Conservation (phyloP, 2,888 invertebrate genomes). For the Kuschelorhynchus macadamiae region DNA sequence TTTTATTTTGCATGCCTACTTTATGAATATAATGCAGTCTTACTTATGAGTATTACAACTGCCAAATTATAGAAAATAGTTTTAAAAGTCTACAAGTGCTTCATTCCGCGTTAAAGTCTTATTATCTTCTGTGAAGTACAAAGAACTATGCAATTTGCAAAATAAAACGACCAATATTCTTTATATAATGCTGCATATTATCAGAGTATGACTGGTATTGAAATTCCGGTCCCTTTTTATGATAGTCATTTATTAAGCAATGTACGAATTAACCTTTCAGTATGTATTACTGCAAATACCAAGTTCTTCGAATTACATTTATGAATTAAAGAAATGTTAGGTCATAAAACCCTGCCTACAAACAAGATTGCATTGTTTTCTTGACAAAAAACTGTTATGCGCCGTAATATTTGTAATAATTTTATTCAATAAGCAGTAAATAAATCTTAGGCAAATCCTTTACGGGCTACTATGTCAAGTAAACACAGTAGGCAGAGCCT, state of each 20-base stretch:
- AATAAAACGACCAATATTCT: too few relatives aligned
- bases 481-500: not conserved
- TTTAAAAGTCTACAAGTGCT: too few relatives aligned
- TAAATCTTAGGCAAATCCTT: slow-evolving; percentile 11
- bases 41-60: too few relatives aligned
- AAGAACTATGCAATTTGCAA: too few relatives aligned
- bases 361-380: slow-evolving; percentile 21
- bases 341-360: slow-evolving; percentile 23
- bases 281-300: slow-evolving; percentile 7
- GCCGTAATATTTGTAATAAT: not conserved
- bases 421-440: slow-evolving; percentile 4
- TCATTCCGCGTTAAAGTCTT: too few relatives aligned
- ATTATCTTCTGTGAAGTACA: too few relatives aligned
- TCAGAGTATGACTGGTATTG: too few relatives aligned
- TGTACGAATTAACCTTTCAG: slow-evolving; percentile 13
- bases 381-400: not conserved
- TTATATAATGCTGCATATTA: too few relatives aligned
- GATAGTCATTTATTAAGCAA: slow-evolving; percentile 3
- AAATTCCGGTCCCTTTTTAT: too few relatives aligned
- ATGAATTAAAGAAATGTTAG: slow-evolving; percentile 28
- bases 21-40: too few relatives aligned
- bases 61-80: too few relatives aligned
- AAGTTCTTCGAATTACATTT: slow-evolving; percentile 11
- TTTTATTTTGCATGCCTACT: too few relatives aligned
- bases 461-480: slow-evolving; percentile 14